Base-by-base conservation (phyloP, 2,113 vertebrate species). In the Rhinolophus sinicus region DNA sequence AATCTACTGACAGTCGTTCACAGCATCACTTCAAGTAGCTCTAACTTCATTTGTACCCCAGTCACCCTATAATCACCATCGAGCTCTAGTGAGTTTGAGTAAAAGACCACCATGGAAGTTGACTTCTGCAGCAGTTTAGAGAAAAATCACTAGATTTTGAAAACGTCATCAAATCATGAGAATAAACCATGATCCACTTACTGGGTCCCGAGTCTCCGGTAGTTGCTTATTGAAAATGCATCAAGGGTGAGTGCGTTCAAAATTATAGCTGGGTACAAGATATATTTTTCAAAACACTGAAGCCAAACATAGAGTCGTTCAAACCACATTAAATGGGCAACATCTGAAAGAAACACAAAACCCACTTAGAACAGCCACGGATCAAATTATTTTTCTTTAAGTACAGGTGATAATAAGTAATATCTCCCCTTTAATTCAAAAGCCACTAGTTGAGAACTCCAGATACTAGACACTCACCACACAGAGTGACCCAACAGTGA, bases 291-390 rank as follows among this genome's bases (percentile, higher is more conserved):
- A 95, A 99, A 99, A 97, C 99, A 99, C 97, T 99, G 98, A 73
- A 99, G 99, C 97, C 99, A 99, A 90, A 99, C 99, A 77, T 99
- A 99, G 21, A 99, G 98, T n/a, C 99, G 99, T 98, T 99, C 99
- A 87, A 99, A 99, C 99, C 99, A 99, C 99, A 99, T 99, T 97
- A 99, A 97, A 96, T 99, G 99, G 92, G 99, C 99, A 2, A 99
- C 98, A 98, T 99, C 99, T 99, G 99, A 98, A 96, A 95, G 98
- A 98, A 98, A 99, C 3, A 96, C 58, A 97, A 95, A 98, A 96
- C 56, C 58, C 72, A 94, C 78, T 84, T 86, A 98, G 96, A 56
- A 95, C 8, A 93, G 54, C 0, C 3, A 73, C 87, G 52, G 18
- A 12, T 88, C 52, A 96, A 91, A 92, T 73, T 76, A 95, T 72